phyloP scores from a whole-genome alignment of 2,797 vertebrate genomes.

The Betta splendens region DNA sequence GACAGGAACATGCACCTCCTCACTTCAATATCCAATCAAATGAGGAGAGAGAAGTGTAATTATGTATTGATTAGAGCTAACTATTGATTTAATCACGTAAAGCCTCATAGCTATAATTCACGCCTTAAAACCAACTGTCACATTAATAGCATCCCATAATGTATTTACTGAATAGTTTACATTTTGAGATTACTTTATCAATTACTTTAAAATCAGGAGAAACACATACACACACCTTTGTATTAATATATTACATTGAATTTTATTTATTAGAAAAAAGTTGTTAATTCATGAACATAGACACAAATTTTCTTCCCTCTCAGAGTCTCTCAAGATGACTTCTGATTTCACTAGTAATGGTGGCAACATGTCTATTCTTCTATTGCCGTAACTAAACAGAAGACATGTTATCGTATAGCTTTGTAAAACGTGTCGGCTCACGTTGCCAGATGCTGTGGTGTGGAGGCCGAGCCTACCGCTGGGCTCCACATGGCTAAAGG shows the following conservation, averaged over 20 bases:
- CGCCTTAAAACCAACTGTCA: constrained; percentile 36
- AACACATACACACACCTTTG: not conserved
- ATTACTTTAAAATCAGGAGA: constrained; percentile 19
- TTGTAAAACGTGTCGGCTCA: constrained; percentile 58
- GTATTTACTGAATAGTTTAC: constrained; percentile 42
- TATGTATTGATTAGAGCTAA: constrained; percentile 77
- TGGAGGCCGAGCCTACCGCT: constrained; percentile 32
- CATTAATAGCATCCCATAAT: constrained; percentile 44
- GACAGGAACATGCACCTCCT: constrained; percentile 35
- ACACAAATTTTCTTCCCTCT: too few relatives aligned
- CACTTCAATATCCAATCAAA: constrained; percentile 67
- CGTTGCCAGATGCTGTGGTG: constrained; percentile 47
- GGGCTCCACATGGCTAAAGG: constrained; percentile 59
- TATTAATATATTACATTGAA: not conserved
- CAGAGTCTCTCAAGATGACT: too few relatives aligned
- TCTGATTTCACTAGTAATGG: too few relatives aligned
- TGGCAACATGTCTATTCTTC: too few relatives aligned
- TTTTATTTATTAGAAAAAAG: too few relatives aligned
- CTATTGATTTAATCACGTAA: constrained; percentile 74
- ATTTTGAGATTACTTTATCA: constrained; percentile 34
- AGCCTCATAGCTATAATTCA: constrained; percentile 58
- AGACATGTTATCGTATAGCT: too few relatives aligned
- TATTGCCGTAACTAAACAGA: too few relatives aligned
- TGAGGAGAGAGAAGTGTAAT: constrained; percentile 61
- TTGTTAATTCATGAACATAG: too few relatives aligned